phyloP scores from a whole-genome alignment of 2,113 vertebrate genomes.

The Clarias macrocephalus region DNA sequence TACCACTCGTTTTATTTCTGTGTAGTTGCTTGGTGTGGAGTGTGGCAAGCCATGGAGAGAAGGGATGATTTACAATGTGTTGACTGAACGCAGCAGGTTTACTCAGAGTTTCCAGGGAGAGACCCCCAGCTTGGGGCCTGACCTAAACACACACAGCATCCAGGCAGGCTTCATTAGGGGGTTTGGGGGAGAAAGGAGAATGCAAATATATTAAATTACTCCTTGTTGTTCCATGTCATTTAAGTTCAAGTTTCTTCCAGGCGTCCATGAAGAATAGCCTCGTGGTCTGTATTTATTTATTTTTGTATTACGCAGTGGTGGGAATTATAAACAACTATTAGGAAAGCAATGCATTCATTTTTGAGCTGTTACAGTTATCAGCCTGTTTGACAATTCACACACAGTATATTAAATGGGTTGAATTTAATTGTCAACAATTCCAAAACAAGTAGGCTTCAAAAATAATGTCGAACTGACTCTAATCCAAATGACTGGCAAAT shows the following conservation, averaged over 20 bases:
- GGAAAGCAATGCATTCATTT: background rate
- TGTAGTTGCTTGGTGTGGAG: constrained; percentile 69
- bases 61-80: constrained; percentile 72
- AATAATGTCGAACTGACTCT: background rate
- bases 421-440: background rate
- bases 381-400: background rate
- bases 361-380: background rate
- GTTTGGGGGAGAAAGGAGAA: background rate
- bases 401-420: background rate
- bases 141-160: constrained; percentile 38
- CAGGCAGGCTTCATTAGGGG: constrained; percentile 13
- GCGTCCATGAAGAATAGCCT: background rate
- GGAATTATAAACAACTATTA: background rate
- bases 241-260: background rate
- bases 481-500: background rate
- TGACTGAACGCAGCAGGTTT: constrained; percentile 80
- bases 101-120: constrained; percentile 62
- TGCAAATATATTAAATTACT: constrained; percentile 25
- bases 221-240: background rate
- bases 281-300: background rate
- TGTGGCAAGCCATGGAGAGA: constrained; percentile 17
- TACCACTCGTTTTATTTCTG: constrained; percentile 74
- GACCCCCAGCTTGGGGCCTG: constrained; percentile 63
- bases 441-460: background rate
- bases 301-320: background rate